Conservation (phyloP, 2,797 vertebrate species). For the Glossophaga mutica region DNA sequence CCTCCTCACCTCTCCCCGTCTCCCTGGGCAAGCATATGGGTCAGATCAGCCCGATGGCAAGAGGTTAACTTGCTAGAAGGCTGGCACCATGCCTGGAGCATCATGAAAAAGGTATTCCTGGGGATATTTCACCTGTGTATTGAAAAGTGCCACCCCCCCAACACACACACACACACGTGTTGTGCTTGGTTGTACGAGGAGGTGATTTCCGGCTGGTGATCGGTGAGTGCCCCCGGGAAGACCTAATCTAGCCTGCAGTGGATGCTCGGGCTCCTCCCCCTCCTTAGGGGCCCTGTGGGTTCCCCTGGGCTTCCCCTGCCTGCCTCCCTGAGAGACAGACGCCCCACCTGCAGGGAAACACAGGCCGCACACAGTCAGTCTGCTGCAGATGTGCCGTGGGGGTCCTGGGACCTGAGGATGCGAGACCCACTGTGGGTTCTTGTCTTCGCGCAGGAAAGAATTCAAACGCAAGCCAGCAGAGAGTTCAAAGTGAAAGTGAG, state of each 20-base stretch:
- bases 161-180: no score
- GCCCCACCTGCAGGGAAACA: not conserved
- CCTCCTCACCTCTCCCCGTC: fast-evolving
- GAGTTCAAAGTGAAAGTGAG: not conserved
- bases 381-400: not conserved
- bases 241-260: not conserved
- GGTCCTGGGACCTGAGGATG: not conserved
- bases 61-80: not conserved
- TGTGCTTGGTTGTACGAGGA: not conserved
- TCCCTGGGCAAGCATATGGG: not conserved
- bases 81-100: not conserved
- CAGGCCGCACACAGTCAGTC: not conserved
- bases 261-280: not conserved
- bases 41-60: not conserved
- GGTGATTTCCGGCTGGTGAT: not conserved
- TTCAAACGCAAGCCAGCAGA: not conserved
- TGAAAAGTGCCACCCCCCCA: not conserved
- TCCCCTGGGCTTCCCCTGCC: not conserved
- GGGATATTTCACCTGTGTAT: not conserved
- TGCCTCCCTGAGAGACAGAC: not conserved
- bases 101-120: not conserved
- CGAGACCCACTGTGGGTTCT: not conserved
- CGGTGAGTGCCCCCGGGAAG: not conserved
- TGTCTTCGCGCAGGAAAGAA: not conserved
- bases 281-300: not conserved